These are phyloP conservation scores for Holothuria scabra DNA, from an alignment of 53 echinoderm and acorn worm genomes.

Conservation along the genomic window DNA sequence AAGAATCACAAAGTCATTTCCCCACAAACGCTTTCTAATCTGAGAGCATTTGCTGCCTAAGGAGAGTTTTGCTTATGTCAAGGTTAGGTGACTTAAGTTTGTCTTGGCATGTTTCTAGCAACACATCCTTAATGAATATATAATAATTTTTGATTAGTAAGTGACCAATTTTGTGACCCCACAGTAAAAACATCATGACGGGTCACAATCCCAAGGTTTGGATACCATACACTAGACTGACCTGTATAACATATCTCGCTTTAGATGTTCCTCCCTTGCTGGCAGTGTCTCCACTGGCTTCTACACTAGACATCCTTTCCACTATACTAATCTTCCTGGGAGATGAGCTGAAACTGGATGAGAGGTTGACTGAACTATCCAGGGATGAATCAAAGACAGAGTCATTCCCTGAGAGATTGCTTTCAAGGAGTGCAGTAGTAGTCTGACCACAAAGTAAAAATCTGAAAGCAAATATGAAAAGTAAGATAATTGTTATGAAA, in stretches of 20 bases:
- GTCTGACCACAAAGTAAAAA: conserved; percentile 96
- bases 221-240: conserved; percentile 3
- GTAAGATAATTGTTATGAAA: neutral
- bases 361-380: conserved; percentile 73
- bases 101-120: too few relatives aligned
- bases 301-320: conserved; percentile 92
- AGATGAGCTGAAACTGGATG: conserved; percentile 86
- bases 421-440: conserved; percentile 85
- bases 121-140: too few relatives aligned
- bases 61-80: too few relatives aligned
- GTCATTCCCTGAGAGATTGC: conserved; percentile 85
- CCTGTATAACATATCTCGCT: conserved; percentile 95
- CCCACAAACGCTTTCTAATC: too few relatives aligned
- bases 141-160: too few relatives aligned
- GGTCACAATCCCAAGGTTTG: too few relatives aligned
- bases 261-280: conserved; percentile 83
- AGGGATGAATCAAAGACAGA: conserved; percentile 63
- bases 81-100: too few relatives aligned
- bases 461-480: conserved; percentile 19
- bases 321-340: conserved; percentile 91
- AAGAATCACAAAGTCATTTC: too few relatives aligned
- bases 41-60: too few relatives aligned
- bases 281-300: conserved; percentile 91
- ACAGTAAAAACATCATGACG: too few relatives aligned
- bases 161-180: too few relatives aligned